These are phyloP conservation scores for Sericinus montela DNA, from an alignment of 2,888 invertebrate genomes.

Conservation along the genomic window DNA sequence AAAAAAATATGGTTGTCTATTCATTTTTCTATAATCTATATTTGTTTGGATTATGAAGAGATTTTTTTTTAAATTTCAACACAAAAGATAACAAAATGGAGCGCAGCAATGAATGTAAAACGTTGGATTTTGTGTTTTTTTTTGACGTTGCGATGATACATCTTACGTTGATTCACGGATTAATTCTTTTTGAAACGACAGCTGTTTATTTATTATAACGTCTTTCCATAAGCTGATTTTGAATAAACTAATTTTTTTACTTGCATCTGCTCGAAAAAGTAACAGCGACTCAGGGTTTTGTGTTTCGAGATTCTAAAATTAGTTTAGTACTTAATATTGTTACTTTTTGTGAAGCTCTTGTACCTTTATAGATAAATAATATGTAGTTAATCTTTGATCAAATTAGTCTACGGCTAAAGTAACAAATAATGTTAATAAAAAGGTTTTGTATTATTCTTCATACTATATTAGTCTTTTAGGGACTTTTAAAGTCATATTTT, in stretches of 20 bases:
- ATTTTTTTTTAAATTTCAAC: conserved; percentile 11
- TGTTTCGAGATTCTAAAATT: too few species aligned
- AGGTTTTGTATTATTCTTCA: too few species aligned
- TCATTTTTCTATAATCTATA: conserved; percentile 10
- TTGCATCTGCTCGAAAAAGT: conserved; percentile 12
- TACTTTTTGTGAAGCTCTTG: too few species aligned
- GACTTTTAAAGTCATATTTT: not conserved
- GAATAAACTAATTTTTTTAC: conserved; percentile 14
- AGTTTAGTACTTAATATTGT: too few species aligned
- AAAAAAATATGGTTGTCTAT: not conserved
- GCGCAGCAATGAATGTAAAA: conserved; percentile 28
- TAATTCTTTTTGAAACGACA: conserved; percentile 31
- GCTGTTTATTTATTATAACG: conserved; percentile 29
- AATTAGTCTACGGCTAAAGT: too few species aligned
- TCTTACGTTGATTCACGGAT: conserved; percentile 27
- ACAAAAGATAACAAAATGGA: conserved; percentile 22
- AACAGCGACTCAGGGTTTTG: too few species aligned
- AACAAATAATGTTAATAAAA: too few species aligned
- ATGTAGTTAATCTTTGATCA: too few species aligned
- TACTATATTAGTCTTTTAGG: too few species aligned
- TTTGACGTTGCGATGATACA: conserved; percentile 19
- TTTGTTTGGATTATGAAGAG: conserved; percentile 17
- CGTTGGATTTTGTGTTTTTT: conserved; percentile 27
- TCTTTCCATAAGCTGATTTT: conserved; percentile 24
- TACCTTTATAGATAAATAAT: too few species aligned